Conservation (phyloP, 2,113 vertebrate species). For the Marmota flaviventris region DNA sequence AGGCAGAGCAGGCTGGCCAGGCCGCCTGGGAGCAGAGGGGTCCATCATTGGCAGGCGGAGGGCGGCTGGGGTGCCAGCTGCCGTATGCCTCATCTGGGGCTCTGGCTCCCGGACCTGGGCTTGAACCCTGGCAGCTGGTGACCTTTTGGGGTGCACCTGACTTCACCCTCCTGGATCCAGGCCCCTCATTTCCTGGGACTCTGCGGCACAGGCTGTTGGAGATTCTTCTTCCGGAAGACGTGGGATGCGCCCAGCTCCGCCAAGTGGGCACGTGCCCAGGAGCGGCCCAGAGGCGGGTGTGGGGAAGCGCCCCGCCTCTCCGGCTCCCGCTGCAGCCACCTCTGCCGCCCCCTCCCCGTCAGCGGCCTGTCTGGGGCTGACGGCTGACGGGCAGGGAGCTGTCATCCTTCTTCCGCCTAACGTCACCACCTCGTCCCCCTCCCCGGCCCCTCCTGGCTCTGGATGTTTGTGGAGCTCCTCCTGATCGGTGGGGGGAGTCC, state of each 20-base stretch:
- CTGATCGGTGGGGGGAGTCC: accelerated
- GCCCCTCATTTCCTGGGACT: neutral
- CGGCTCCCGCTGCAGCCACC: neutral
- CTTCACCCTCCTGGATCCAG: neutral
- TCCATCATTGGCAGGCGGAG: accelerated
- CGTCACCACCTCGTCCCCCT: accelerated
- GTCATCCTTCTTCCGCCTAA: neutral
- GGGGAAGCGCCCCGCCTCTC: neutral
- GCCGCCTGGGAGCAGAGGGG: neutral
- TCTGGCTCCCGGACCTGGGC: neutral
- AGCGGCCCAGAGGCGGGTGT: neutral
- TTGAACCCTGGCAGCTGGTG: neutral
- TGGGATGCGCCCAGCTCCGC: neutral
- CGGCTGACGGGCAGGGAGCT: neutral
- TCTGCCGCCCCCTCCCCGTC: slow-evolving; percentile 35
- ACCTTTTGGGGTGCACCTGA: neutral
- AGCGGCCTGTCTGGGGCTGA: slow-evolving; percentile 73
- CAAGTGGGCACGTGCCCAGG: neutral
- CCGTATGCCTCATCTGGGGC: neutral
- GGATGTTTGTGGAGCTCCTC: slow-evolving; percentile 6
- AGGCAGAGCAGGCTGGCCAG: neutral
- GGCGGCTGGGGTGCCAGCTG: neutral
- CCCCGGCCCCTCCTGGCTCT: neutral
- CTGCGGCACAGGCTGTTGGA: neutral
- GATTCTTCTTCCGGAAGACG: neutral